Conservation (phyloP, 1,140 invertebrate genomes). For the Sitobion miscanthi region DNA sequence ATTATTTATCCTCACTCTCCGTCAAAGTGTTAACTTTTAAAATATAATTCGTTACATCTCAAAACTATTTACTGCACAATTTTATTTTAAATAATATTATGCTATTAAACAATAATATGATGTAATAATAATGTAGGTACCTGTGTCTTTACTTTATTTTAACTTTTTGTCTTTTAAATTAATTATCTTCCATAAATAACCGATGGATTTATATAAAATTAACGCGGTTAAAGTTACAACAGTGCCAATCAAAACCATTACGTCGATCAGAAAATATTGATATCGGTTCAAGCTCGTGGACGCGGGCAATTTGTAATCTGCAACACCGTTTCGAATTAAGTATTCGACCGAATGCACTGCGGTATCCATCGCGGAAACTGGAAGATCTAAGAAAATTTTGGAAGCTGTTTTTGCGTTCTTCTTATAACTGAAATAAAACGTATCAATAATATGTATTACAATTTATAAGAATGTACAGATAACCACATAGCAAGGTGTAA, state of each 20-base stretch:
- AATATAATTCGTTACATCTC: too few relatives aligned
- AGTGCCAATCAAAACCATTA: neutral
- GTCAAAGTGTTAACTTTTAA: too few relatives aligned
- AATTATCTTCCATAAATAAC: neutral
- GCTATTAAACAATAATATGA: too few relatives aligned
- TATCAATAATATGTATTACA: neutral
- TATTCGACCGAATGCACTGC: constrained; percentile 70
- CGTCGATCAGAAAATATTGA: constrained; percentile 59
- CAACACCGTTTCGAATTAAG: constrained; percentile 65
- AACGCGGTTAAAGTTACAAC: neutral
- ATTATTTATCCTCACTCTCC: too few relatives aligned
- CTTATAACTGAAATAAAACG: constrained; percentile 57
- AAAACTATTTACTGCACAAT: too few relatives aligned
- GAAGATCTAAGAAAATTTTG: constrained; percentile 63
- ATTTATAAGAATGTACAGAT: neutral
- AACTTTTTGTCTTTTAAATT: neutral
- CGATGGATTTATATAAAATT: neutral
- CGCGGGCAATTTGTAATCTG: constrained; percentile 56
- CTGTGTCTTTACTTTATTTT: neutral
- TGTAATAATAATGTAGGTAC: too few relatives aligned
- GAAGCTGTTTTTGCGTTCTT: constrained; percentile 51
- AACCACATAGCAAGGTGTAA: neutral
- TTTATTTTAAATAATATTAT: too few relatives aligned
- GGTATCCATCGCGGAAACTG: constrained; percentile 65
- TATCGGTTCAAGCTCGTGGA: constrained; percentile 53